A percentile compares a stretch with the other conserved stretches of the same genome.
Evolutionary conservation across 2,797 vertebrate species (phyloP).

Genomic region (Sparidentex hasta): DNA sequence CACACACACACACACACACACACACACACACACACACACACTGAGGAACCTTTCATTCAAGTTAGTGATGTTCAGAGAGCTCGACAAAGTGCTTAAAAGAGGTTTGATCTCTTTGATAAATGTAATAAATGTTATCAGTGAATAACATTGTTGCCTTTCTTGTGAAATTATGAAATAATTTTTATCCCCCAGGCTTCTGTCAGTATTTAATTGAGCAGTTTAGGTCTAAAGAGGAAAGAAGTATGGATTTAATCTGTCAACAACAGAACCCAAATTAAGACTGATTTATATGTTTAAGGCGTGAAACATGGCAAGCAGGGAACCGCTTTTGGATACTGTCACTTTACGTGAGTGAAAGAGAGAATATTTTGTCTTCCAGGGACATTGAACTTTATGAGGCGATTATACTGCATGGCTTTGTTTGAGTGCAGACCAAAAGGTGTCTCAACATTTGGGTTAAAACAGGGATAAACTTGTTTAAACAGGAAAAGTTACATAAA

Average conservation of each 20-base stretch:
- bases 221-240: slow-evolving; percentile 9
- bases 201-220: slow-evolving; percentile 46
- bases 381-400: background rate
- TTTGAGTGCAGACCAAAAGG: background rate
- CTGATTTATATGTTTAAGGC: slow-evolving; percentile 6
- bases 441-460: background rate
- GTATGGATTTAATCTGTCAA: slow-evolving; percentile 18
- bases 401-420: background rate
- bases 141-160: background rate
- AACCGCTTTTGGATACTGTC: background rate
- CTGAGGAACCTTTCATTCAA: background rate
- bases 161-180: slow-evolving; percentile 33
- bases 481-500: too few species aligned
- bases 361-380: background rate
- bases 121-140: slow-evolving; percentile 17
- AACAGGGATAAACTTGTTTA: background rate
- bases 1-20: too few species aligned
- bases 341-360: background rate
- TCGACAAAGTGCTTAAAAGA: background rate
- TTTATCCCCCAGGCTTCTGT: slow-evolving; percentile 9
- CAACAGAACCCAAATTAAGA: slow-evolving; percentile 12
- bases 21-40: too few species aligned
- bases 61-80: slow-evolving; percentile 20
- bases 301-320: background rate
- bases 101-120: slow-evolving; percentile 26